Conservation (phyloP, 2,888 invertebrate genomes). For the Galeopsomyia nigrocyanea region DNA sequence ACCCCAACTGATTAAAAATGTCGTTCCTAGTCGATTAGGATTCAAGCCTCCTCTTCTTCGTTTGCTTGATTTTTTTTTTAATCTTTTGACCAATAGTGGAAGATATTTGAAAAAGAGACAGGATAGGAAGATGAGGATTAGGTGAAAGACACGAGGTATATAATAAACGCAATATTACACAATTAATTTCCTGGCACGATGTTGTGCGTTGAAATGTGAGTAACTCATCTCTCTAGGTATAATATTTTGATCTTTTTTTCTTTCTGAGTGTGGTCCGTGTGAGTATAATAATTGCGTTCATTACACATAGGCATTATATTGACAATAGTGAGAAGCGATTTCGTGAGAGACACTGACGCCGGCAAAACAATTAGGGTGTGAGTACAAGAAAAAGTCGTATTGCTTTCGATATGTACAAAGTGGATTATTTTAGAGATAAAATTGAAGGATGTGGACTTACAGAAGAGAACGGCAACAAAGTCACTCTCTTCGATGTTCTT, state of each 20-base stretch:
- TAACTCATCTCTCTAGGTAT: too few species aligned
- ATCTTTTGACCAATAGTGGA: background rate
- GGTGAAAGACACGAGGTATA: background rate
- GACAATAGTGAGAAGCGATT: too few species aligned
- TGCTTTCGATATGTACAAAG: background rate
- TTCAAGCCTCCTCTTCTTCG: background rate
- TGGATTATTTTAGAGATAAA: background rate
- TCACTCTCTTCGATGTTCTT: conserved; percentile 94
- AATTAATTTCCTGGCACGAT: conserved; percentile 17
- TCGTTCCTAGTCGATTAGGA: too few species aligned
- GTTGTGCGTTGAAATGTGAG: background rate
- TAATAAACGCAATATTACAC: conserved; percentile 35
- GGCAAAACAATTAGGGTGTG: background rate
- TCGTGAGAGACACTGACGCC: too few species aligned
- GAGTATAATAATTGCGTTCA: too few species aligned
- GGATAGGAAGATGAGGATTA: background rate
- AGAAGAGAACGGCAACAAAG: conserved; percentile 93
- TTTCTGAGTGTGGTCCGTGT: too few species aligned
- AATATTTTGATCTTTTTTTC: too few species aligned
- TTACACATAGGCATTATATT: too few species aligned
- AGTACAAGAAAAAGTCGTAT: background rate
- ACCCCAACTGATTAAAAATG: too few species aligned
- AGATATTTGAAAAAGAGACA: background rate
- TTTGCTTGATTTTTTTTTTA: background rate
- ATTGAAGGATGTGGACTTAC: conserved; percentile 76